Evolutionary conservation across 2,113 vertebrate species (phyloP).

Genomic region (Calyptomena viridis): DNA sequence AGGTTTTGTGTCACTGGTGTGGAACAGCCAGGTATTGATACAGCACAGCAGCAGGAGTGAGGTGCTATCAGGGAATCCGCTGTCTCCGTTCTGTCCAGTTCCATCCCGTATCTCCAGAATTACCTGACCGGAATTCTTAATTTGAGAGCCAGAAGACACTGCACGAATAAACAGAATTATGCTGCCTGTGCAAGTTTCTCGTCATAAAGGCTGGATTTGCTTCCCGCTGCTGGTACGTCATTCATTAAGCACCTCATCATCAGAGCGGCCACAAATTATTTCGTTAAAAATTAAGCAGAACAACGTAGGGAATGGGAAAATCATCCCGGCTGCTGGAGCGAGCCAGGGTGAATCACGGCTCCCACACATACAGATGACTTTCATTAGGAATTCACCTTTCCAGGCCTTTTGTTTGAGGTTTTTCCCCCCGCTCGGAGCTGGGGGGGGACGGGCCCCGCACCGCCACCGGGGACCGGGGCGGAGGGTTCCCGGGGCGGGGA

Average conservation of each 20-base stretch:
- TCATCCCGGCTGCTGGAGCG: neutral
- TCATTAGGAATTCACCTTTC: neutral
- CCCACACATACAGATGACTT: neutral
- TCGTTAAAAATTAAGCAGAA: neutral
- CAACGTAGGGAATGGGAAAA: neutral
- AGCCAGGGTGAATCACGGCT: neutral
- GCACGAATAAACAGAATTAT: neutral
- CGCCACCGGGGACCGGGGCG: neutral
- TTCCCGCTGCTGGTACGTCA: neutral
- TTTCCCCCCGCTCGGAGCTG: neutral
- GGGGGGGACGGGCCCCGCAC: neutral
- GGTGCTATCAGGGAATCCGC: neutral
- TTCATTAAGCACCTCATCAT: neutral
- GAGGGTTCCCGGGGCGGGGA: neutral
- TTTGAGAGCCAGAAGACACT: neutral
- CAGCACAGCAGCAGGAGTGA: neutral
- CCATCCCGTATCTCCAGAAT: neutral
- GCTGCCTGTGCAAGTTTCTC: neutral
- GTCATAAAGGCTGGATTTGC: neutral
- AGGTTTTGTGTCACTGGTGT: neutral
- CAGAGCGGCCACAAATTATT: neutral
- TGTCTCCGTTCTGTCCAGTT: neutral
- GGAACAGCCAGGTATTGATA: neutral
- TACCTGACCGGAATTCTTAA: slow-evolving; percentile 16
- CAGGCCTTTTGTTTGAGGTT: neutral